phyloP scores from a whole-genome alignment of 2,113 vertebrate species.

The Orycteropus afer region DNA sequence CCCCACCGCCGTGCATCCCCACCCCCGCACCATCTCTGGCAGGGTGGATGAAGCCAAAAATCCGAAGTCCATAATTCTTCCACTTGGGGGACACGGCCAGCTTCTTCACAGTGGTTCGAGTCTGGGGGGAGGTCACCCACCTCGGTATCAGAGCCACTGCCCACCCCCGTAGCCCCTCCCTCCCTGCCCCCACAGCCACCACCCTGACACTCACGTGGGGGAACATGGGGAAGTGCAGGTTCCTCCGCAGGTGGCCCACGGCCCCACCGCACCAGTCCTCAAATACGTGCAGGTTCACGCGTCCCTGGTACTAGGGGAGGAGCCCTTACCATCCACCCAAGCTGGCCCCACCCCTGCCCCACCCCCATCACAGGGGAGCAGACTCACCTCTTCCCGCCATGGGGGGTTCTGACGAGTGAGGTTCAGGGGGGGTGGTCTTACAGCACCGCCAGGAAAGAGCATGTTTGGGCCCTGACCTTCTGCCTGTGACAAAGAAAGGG shows the following conservation, averaged over 20 bases:
- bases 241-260: slow-evolving; percentile 93
- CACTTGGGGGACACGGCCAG: slow-evolving; percentile 97
- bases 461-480: slow-evolving; percentile 61
- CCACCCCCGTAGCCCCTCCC: rapidly evolving
- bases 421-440: slow-evolving; percentile 76
- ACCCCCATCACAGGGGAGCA: rapidly evolving
- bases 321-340: neutral
- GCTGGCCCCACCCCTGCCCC: rapidly evolving
- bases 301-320: slow-evolving; percentile 92
- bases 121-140: slow-evolving; percentile 81
- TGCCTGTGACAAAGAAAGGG: slow-evolving; percentile 27
- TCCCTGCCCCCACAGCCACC: neutral
- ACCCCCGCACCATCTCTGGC: slow-evolving; percentile 94
- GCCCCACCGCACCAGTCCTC: slow-evolving; percentile 99
- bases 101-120: slow-evolving; percentile 95
- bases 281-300: slow-evolving; percentile 97
- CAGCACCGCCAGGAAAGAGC: slow-evolving; percentile 61
- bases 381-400: slow-evolving; percentile 85
- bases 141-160: rapidly evolving
- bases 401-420: slow-evolving; percentile 83
- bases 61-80: slow-evolving; percentile 98
- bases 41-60: slow-evolving; percentile 98
- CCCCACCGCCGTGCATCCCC: slow-evolving; percentile 58
- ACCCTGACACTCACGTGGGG: slow-evolving; percentile 93
- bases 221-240: slow-evolving; percentile 97